Base-by-base conservation (phyloP, 1,140 invertebrate genomes). In the Metaphire vulgaris region DNA sequence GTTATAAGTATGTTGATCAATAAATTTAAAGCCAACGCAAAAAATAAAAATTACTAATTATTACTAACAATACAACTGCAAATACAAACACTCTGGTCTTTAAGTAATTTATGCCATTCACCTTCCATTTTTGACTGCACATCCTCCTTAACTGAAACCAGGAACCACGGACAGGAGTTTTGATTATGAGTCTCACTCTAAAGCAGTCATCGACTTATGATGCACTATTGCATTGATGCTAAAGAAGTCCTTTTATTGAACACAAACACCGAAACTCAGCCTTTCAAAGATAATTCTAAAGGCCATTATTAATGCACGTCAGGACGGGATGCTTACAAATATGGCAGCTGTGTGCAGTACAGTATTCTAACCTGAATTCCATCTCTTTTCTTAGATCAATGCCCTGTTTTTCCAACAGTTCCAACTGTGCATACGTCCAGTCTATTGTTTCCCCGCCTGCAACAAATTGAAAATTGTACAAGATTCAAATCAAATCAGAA, bases 381-480 rank as follows among this genome's bases (percentile, higher is more conserved):
- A 99, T 99, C 88, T 99, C 97, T 21, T 90, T 92, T 84, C 98
- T 97, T 21, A 99, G 88, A 89, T 99, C 97, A 77, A 99, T 96
- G 33, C 90, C 97, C 86, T 99, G 97, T 83, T 99, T 99, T 86
- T 99, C 97, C 67, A 99, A 86, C 71, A 99, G 87, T 86, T 99
- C 98, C 82, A 94, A 91, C 85, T 99, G 96, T 1, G 97, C 97
- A 87, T 94, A 99, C 84, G 97, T 95, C 98, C 98, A 99, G 86
- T 99, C 98, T 0, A 97, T 94, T 29, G 90, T 91, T 81, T 94
- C 92, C 6, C 88, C 88, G 81, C 67, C 74, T 76, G 64, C 12
- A 77, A 73, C 14, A 68, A 1, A 29, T 1, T 68, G 2, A 41
- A 28, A 56, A 33, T 65, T n/a, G n/a, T n/a, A n/a, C n/a, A 41